Base-by-base conservation (phyloP, 2,797 vertebrate genomes). In the Gymnoscopelus braueri region DNA sequence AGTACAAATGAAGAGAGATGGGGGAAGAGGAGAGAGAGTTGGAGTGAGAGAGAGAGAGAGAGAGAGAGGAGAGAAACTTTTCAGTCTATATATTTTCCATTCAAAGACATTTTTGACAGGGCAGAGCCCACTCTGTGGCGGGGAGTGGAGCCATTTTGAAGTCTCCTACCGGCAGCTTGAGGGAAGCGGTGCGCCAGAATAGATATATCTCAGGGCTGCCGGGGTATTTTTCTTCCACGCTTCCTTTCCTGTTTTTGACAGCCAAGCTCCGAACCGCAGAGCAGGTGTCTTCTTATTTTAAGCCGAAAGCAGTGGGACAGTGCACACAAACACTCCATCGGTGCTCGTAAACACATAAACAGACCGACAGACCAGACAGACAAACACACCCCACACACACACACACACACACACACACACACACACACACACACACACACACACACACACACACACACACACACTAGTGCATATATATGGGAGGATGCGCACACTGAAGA, bases 91-190 rank as follows among this genome's bases (percentile, higher is more conserved):
- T 92, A 93, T 93, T 90, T 91, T 70, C 83, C 88, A 92, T 86
- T 87, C 86, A 88, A 90, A 88, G 89, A 91, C 89, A 84, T 92
- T 90, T 44, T 90, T 95, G 94, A 95, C 93, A 95, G 92, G 92
- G 85, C 81, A 81, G 87, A 87, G 87, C 87, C 89, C 81, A 88
- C 86, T 91, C 89, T 80, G 79, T 88, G 86, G 88, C 85, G 84
- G 81, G 77, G 84, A 89, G 84, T 84, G 87, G 76, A 90, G 91
- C 89, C 90, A 91, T 93, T 92, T 92, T 93, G 89, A 93, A 93
- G 93, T 91, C 92, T 92, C 90, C 90, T 89, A 92, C 88, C 90
- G 79, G 90, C 88, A 86, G 88, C 88, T 88, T 84, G 89, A 90
- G 89, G 87, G 90, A 88, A 88, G 83, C 75, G 48, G 79, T 79